Conservation (phyloP, 2,888 invertebrate genomes). For the Pseudococcus jackbeardsleyi region DNA sequence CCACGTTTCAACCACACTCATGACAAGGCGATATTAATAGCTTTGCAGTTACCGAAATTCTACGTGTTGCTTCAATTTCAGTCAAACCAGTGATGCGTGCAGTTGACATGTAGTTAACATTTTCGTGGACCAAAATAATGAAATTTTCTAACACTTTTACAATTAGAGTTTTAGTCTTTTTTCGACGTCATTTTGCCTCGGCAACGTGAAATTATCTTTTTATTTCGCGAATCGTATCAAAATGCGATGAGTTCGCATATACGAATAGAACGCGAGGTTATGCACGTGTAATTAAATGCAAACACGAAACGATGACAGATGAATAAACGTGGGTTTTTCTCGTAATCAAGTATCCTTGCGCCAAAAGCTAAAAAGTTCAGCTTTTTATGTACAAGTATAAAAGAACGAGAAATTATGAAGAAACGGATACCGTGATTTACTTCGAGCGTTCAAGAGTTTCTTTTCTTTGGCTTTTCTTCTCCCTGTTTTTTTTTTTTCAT, state of each 20-base stretch:
- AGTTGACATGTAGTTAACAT: conserved; percentile 59
- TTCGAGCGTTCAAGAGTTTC: background rate
- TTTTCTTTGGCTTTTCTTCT: background rate
- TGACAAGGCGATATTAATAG: conserved; percentile 63
- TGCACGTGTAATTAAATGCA: background rate
- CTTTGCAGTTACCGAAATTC: conserved; percentile 60
- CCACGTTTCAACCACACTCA: conserved; percentile 62
- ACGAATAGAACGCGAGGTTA: background rate
- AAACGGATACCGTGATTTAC: conserved; percentile 8
- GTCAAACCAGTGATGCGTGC: conserved; percentile 49
- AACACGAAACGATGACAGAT: background rate
- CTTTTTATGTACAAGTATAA: background rate
- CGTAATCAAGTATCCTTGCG: conserved; percentile 1
- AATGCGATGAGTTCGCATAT: background rate
- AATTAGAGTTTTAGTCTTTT: conserved; percentile 22
- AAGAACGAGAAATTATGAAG: conserved; percentile 18
- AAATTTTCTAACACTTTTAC: conserved; percentile 27
- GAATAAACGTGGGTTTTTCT: background rate
- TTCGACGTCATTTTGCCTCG: background rate
- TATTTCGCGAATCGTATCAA: background rate
- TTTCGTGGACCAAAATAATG: conserved; percentile 51
- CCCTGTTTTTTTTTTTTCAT: background rate
- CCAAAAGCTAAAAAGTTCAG: conserved; percentile 7
- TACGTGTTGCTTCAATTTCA: conserved; percentile 60
- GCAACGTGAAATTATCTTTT: background rate